Evolutionary conservation across 2,888 invertebrate genomes (phyloP), one percentile per base, ranked within the genome.

Genomic region (Melanargia galathea): DNA sequence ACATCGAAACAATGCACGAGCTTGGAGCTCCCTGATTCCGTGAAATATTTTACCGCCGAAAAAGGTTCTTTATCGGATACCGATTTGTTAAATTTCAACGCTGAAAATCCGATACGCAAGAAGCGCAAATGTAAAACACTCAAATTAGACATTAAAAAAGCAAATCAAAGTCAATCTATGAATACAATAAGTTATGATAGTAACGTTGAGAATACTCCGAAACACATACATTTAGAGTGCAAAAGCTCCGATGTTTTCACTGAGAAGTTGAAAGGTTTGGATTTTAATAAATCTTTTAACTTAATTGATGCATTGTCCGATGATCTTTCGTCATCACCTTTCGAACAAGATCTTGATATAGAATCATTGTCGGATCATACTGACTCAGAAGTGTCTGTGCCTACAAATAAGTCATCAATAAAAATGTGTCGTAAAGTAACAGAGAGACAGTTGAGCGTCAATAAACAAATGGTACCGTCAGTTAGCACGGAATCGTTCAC

Each of bases 401-500:
- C 77, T 1, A 72, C 76, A 0, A 77, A 75, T 4, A 64, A 77
- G 8, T 74, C 74, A 11, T 64, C 65, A 0, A 75, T 89, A 0
- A 85, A 84, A 73, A 87, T 88, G 89, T 90, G 90, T 35, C 73
- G 85, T 0, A 90, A 89, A 73, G 84, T 87, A 0, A 75, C 78
- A 2, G 65, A 68, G 16, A 64, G 62, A 20, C 66, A 68, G 2
- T 69, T 67, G 0, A 69, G 66, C 51, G 69, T 72, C 26, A 73
- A 81, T 2, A 75, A 73, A 20, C 74, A 73, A 7, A 55, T 75
- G 0, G 68, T 78, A 1, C 81, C 79, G 0, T 84, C 89, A 0
- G 69, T 73, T 0, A 84, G 84, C 1, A 81, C 84, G 0, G 91
- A 90, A 60, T 90, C 90, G 0, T 91, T 91, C 57, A 82, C 74